These are phyloP conservation scores for Paratrypauchen microcephalus DNA, from an alignment of 2,797 vertebrate species.

Conservation along the genomic window DNA sequence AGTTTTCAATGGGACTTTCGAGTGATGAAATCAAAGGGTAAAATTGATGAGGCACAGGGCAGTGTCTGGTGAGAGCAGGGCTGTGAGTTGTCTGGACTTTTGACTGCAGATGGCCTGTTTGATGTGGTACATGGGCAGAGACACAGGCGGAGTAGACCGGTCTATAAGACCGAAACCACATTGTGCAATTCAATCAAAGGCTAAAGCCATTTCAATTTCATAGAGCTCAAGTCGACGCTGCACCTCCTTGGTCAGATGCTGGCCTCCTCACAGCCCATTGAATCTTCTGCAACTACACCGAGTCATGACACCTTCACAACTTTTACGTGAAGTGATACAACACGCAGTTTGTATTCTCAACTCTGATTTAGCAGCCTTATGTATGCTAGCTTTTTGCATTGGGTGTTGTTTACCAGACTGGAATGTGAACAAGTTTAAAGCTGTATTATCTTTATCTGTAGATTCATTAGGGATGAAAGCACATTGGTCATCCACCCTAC, in stretches of 20 bases:
- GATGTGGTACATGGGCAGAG: slow-evolving; percentile 63
- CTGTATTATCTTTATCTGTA: too few species aligned
- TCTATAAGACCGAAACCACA: slow-evolving; percentile 54
- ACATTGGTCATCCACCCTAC: too few species aligned
- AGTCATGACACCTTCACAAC: slow-evolving; percentile 20
- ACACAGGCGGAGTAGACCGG: slow-evolving; percentile 40
- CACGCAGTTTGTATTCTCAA: neutral
- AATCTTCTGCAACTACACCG: slow-evolving; percentile 18
- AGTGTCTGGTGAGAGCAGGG: slow-evolving; percentile 49
- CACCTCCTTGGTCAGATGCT: slow-evolving; percentile 35
- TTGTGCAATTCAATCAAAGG: slow-evolving; percentile 72
- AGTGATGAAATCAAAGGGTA: slow-evolving; percentile 71
- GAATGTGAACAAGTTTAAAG: too few species aligned
- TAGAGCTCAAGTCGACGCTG: slow-evolving; percentile 47
- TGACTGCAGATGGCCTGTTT: slow-evolving; percentile 70
- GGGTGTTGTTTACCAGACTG: too few species aligned
- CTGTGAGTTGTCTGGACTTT: slow-evolving; percentile 47
- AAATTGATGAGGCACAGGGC: slow-evolving; percentile 69
- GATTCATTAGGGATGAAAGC: too few species aligned
- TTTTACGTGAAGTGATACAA: neutral
- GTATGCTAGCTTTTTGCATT: neutral
- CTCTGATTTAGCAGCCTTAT: neutral
- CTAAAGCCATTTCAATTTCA: slow-evolving; percentile 72
- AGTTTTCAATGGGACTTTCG: slow-evolving; percentile 56
- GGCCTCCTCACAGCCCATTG: slow-evolving; percentile 20